Percentiles rank a stretch among this genome's conserved stretches.
phyloP scores from a whole-genome alignment of 2,888 invertebrate species.

The Pomacea canaliculata region DNA sequence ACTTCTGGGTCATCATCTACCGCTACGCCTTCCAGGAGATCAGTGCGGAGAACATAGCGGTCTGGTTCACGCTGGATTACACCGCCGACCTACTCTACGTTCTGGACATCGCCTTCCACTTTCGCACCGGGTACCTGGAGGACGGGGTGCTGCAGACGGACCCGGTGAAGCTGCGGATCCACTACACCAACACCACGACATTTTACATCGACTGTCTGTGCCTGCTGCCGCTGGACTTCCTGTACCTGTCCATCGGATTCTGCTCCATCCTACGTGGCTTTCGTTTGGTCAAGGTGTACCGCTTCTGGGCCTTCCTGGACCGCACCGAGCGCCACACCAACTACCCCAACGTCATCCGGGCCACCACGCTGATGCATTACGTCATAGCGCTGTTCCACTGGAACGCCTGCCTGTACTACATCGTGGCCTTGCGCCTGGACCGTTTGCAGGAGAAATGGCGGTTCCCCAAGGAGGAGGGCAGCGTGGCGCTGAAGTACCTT shows the following conservation, averaged over 20 bases:
- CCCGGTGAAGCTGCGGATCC: constrained; percentile 89
- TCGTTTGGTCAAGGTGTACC: constrained; percentile 95
- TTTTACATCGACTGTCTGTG: constrained; percentile 99
- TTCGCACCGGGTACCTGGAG: constrained; percentile 96
- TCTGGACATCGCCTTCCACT: constrained; percentile 96
- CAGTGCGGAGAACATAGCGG: constrained; percentile 83
- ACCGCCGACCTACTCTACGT: constrained; percentile 95
- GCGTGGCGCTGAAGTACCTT: constrained; percentile 83
- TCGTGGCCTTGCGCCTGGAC: constrained; percentile 74
- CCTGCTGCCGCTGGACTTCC: constrained; percentile 95
- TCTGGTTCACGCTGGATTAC: constrained; percentile 98
- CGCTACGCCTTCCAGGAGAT: constrained; percentile 99
- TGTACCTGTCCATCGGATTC: constrained; percentile 94
- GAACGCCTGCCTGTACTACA: constrained; percentile 98
- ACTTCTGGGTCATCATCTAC: constrained; percentile 83
- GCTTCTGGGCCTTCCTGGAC: constrained; percentile 99
- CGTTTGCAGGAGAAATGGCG: constrained; percentile 66
- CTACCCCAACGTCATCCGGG: constrained; percentile 91
- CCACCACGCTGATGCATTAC: constrained; percentile 78
- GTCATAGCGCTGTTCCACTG: constrained; percentile 98
- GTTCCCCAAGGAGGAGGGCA: constrained; percentile 55
- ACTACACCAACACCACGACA: constrained; percentile 97
- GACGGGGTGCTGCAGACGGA: constrained; percentile 98
- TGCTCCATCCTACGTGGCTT: constrained; percentile 96
- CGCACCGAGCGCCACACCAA: constrained; percentile 98